Evolutionary conservation across 2,888 invertebrate genomes (phyloP), one percentile per base, ranked within the genome.

Genomic region (Emesis furor): DNA sequence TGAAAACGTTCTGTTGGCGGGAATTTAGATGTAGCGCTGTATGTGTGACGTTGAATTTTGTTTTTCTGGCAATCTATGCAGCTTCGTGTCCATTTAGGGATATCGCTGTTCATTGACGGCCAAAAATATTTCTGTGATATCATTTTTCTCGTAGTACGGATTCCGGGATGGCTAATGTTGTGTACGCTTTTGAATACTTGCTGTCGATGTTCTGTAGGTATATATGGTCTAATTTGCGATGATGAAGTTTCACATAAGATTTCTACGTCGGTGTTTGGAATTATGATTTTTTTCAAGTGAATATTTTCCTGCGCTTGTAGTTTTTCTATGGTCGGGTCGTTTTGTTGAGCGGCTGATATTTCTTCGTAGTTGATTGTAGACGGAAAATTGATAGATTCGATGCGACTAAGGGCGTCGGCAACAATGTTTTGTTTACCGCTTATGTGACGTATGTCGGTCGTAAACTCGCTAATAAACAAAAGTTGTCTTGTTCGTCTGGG

Each of bases 341-440:
- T 76, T 73, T 68, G 17, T 74, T 84, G 84, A 1, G 51, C 76
- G 39, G 5, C n/a, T 2, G 84, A 77, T 46, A 84, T 71, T 51
- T 79, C 46, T 10, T 62, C 35, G 76, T 79, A 84, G 42, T 84
- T 37, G 3, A 84, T 65, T 39, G 80, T 65, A 8, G 78, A 69
- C 46, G 77, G 46, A 6, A 46, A 59, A 10, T 55, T 7, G 42
- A 84, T 78, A 30, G 55, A 51, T 79, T 71, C 92, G 79, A 59
- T 86, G 90, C 71, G 92, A 79, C 32, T 35, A 6, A 35, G 35
- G 3, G 91, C 84, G 67, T 88, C 86, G 8, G 85, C 83, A 30
- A 82, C 81, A 8, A 76, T 68, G 62, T 88, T 86, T 8, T 82
- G 32, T 39, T 78, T 74, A 0, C 85, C 85, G 32, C 69, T 72